Conservation (phyloP, 1,140 invertebrate genomes). For the Listronotus oregonensis region DNA sequence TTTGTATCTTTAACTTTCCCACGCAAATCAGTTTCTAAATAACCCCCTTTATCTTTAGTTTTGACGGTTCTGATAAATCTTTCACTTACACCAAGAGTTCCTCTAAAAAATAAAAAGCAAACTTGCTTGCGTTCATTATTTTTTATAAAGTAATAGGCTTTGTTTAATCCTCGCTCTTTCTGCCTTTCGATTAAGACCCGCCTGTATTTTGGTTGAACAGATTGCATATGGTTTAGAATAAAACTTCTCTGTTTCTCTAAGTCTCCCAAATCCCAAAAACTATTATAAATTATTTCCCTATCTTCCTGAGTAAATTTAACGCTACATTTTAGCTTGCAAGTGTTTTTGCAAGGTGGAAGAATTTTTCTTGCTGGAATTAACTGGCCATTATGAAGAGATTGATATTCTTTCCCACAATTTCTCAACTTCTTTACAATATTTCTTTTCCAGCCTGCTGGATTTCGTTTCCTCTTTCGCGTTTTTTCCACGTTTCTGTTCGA, state of each 20-base stretch:
- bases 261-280: constrained; percentile 21
- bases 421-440: constrained; percentile 16
- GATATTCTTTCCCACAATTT: constrained; percentile 28
- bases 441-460: background rate
- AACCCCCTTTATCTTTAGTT: constrained; percentile 15
- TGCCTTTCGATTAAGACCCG: constrained; percentile 2
- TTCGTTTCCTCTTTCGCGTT: constrained; percentile 5
- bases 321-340: constrained; percentile 16
- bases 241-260: constrained; percentile 18
- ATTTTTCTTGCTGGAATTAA: constrained; percentile 5
- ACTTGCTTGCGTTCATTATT: constrained; percentile 20
- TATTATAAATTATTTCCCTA: background rate
- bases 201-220: constrained; percentile 18
- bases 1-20: constrained; percentile 2
- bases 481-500: background rate
- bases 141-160: constrained; percentile 25
- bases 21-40: constrained; percentile 15
- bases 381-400: background rate
- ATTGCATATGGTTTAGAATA: constrained; percentile 13
- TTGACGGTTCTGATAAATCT: constrained; percentile 18
- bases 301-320: constrained; percentile 12
- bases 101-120: constrained; percentile 25
- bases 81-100: constrained; percentile 16
- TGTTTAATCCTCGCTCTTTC: constrained; percentile 9
- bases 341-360: constrained; percentile 6